Evolutionary conservation across 2,113 vertebrate species (phyloP).

Genomic region (Paratilapia polleni): DNA sequence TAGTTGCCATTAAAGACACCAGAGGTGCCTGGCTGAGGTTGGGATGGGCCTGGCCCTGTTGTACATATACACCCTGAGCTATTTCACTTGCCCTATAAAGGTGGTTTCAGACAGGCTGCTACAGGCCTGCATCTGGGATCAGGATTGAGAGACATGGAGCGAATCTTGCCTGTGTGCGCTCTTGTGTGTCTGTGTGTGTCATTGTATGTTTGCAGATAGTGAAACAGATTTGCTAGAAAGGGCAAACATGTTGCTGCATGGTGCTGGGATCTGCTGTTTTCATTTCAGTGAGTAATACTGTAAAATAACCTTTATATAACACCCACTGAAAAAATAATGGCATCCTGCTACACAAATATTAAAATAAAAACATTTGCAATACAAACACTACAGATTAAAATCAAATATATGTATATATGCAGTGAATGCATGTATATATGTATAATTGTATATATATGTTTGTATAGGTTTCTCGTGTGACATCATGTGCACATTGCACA

Average conservation of each 20-base stretch:
- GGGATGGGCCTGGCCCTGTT: slow-evolving; percentile 54
- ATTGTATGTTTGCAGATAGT: slow-evolving; percentile 52
- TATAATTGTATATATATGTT: too few relatives aligned
- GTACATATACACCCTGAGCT: slow-evolving; percentile 51
- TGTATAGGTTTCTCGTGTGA: too few relatives aligned
- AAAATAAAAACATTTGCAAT: not conserved
- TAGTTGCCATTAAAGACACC: slow-evolving; percentile 59
- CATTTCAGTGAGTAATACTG: slow-evolving; percentile 13
- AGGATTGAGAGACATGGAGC: slow-evolving; percentile 22
- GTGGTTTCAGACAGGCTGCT: slow-evolving; percentile 67
- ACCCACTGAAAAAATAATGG: not conserved
- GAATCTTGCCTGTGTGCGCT: slow-evolving; percentile 3
- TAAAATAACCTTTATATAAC: slow-evolving; percentile 49
- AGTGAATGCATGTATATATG: not conserved
- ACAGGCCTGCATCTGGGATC: slow-evolving; percentile 61
- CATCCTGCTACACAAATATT: not conserved
- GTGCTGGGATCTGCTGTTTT: slow-evolving; percentile 23
- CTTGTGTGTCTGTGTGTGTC: slow-evolving; percentile 29
- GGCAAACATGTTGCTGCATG: slow-evolving; percentile 49
- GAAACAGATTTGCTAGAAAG: slow-evolving; percentile 49
- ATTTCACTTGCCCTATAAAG: slow-evolving; percentile 47
- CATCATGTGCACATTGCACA: too few relatives aligned
- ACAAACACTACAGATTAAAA: not conserved
- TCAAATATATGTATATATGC: not conserved
- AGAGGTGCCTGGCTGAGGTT: slow-evolving; percentile 45